Evolutionary conservation across 2,888 invertebrate species (phyloP), one percentile per base, ranked within the genome.

Genomic region (Apamea sordens): DNA sequence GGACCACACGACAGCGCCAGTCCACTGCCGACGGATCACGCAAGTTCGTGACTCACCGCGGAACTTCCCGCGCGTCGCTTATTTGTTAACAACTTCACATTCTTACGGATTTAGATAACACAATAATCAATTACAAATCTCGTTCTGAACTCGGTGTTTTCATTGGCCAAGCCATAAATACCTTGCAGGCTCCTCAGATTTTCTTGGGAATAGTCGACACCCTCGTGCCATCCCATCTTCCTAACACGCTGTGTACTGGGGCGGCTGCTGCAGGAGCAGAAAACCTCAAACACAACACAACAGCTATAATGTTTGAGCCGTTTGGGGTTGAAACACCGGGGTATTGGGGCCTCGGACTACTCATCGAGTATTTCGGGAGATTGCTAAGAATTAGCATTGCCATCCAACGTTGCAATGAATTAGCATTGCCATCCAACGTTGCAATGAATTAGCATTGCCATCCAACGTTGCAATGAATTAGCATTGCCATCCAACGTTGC

Each of bases 71-170:
- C n/a, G 11, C 11, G 50, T 41, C 41, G 2, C 41, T 56, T 36
- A 10, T 24, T 32, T n/a, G 64, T 56, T 41, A 21, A 47, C 36
- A 47, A 65, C 36, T 74, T 56, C 15, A 15, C 18, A 18, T 56
- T 32, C 44, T 72, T 44, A 72, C 21, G 8, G 50, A 82, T 53
- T 32, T 53, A 75, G 59, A 75, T 82, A 74, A 67, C 41, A 53
- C 1, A 28, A 64, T 24, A 56, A 81, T 81, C 47, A 59, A 67
- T 59, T 18, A 28, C 2, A 61, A 61, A 61, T 61, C 21, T 64
- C 11, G 32, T 21, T 64, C 32, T 11, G 6, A 11, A 32, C 32
- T 64, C 21, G 21, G 2, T 32, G 32, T 64, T 21, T 32, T 64
- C 11, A 32, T 32, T 28, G 63, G 10, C 1, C 18, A 32, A 64